Evolutionary conservation across 2,797 vertebrate genomes (phyloP), one percentile per base, ranked within the genome.

Genomic region (Aldrovandia affinis): DNA sequence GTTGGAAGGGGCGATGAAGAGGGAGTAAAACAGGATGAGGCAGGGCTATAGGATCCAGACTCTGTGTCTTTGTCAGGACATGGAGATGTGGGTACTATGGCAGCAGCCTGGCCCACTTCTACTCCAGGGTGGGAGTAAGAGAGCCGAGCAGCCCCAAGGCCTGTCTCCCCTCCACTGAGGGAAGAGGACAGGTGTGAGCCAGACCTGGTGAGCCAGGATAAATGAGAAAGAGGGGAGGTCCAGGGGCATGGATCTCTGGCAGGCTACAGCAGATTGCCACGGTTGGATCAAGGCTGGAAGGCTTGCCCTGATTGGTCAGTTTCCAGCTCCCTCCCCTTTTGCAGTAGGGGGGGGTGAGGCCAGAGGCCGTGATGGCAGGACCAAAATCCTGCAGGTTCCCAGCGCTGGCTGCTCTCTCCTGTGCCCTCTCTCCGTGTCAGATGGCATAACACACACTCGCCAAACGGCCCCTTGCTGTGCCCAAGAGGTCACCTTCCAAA

Each of bases 401-500:
- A 73, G 42, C 1, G 22, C 73, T n/a, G 42, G 20, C 73, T 10
- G 42, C 73, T 47, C 39, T 77, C 0, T 44, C 22, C 73, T 44
- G 39, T n/a, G 39, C 73, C 39, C 36, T 42, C 73, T 12, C 7
- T 44, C 8, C 33, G 42, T 3, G 20, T 77, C 73, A 77, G 73
- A 77, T 47, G 73, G 73, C 73, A 77, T 0, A 3, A 25, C 3
- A 18, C 42, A 25, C 25, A 39, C 73, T 77, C n/a, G 73, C 73
- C 73, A 47, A 44, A 77, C 39, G 2, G 36, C 3, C 73, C 73
- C 42, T 77, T 12, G 22, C 22, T 77, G 73, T 25, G 73, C 10
- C 42, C 22, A 22, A 77, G 73, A 77, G 39, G 73, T 77, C 73
- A 73, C 33, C 68, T 73, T 73, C 68, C 68, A 36, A 36, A 73